phyloP scores from a whole-genome alignment of 2,888 invertebrate species.

The Pteria penguin region DNA sequence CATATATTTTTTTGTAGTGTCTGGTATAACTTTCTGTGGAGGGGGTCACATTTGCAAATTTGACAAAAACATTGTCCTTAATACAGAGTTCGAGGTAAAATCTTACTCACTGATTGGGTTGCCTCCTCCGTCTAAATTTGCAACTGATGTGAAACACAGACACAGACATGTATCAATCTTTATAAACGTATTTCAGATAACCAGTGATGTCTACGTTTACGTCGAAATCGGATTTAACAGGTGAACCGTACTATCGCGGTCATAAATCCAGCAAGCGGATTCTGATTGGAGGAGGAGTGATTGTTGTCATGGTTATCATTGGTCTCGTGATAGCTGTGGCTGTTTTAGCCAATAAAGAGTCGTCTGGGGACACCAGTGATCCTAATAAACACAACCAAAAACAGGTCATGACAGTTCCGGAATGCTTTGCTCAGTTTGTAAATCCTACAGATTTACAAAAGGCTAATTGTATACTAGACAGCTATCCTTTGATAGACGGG shows the following conservation, averaged over 20 bases:
- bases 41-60: too few species aligned
- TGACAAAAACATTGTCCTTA: too few species aligned
- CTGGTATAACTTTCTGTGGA: too few species aligned
- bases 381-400: neutral
- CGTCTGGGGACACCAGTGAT: neutral
- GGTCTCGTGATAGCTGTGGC: neutral
- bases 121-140: too few species aligned
- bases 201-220: neutral
- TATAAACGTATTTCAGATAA: too few species aligned
- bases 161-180: too few species aligned
- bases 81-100: too few species aligned
- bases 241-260: neutral
- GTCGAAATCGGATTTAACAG: neutral
- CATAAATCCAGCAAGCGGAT: neutral
- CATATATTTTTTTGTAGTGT: too few species aligned
- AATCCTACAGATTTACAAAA: slow-evolving; percentile 45
- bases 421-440: slow-evolving; percentile 5
- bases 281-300: neutral
- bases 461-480: slow-evolving; percentile 61
- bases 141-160: too few species aligned
- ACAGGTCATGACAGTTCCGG: slow-evolving; percentile 16
- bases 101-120: too few species aligned
- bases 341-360: neutral
- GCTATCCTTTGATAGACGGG: slow-evolving; percentile 70
- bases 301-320: neutral